Conservation (phyloP, 2,113 vertebrate species). For the Microcebus tavaratra region DNA sequence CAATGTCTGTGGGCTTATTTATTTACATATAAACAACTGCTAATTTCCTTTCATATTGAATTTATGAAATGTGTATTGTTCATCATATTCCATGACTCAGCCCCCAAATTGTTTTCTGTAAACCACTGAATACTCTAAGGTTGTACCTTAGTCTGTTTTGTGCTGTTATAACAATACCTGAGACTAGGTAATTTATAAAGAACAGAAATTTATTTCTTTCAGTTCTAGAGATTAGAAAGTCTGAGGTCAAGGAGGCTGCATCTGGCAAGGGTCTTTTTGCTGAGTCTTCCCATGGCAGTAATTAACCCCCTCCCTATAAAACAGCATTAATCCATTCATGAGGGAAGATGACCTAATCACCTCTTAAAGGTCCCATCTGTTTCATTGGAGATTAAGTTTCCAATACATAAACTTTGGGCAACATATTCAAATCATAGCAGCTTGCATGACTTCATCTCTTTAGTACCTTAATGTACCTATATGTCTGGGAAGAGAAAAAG, state of each 20-base stretch:
- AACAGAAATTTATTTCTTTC: background rate
- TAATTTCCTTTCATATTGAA: conserved; percentile 7
- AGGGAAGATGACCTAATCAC: background rate
- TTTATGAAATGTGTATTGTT: background rate
- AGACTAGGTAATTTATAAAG: background rate
- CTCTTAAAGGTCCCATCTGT: background rate
- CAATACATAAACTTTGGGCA: background rate
- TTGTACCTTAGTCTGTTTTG: background rate
- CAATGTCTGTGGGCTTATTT: background rate
- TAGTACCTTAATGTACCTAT: background rate
- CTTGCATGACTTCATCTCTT: background rate
- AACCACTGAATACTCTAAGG: background rate
- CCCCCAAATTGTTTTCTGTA: background rate
- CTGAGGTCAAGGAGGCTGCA: background rate
- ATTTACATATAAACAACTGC: background rate
- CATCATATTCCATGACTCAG: background rate
- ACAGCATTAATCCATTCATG: background rate
- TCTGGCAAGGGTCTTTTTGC: background rate
- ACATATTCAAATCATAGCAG: background rate
- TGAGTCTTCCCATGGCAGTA: background rate
- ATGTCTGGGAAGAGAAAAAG: background rate
- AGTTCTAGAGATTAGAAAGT: background rate
- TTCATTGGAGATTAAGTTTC: background rate
- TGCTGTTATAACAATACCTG: background rate
- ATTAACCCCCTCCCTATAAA: background rate